Evolutionary conservation across 2,113 vertebrate genomes (phyloP), one percentile per base, ranked within the genome.

Genomic region (Festucalex cinctus): DNA sequence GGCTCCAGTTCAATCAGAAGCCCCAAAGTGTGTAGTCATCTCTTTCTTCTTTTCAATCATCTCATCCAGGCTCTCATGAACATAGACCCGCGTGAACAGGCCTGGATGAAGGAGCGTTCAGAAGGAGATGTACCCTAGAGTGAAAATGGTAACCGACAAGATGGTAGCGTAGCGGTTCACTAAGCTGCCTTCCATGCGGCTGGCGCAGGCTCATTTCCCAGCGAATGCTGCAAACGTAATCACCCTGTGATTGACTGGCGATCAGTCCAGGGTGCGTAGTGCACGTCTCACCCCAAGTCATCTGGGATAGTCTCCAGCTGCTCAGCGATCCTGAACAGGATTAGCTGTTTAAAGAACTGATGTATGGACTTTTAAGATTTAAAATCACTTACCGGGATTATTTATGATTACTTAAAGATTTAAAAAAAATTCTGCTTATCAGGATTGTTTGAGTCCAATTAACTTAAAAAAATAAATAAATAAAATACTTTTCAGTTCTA

Each of bases 1-100:
- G 80, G 75, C 74, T 75, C 39, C 70, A 59, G 72, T 83, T 83
- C 74, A 82, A 76, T 81, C 72, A 72, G 36, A 39, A 65, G 60
- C 76, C 43, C 64, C n/a, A 26, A 28, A 41, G 24, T 13, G 62
- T 59, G 77, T 63, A 73, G 58, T 84, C 72, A 73, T 85, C 68
- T 64, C 62, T 39, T 24, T 67, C 37, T 41, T 58, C 60, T n/a
- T 49, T 43, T 71, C 44, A 46, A 68, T 68, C 63, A 57, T 46
- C 5, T 41, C 39, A 9, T 41, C 39, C 39, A 41, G 39, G 39
- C 60, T 46, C 48, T 58, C 57, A 39, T 4, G 8, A 51, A 9
- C 19, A 20, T 17, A n/a, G 48, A n/a, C 48, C 1, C 8, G 10
- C 48, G 22, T 9, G 48, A 51, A 51, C 28, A 32, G 28, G 28